Conservation (phyloP, 2,888 invertebrate species). For the Atethmia centrago region DNA sequence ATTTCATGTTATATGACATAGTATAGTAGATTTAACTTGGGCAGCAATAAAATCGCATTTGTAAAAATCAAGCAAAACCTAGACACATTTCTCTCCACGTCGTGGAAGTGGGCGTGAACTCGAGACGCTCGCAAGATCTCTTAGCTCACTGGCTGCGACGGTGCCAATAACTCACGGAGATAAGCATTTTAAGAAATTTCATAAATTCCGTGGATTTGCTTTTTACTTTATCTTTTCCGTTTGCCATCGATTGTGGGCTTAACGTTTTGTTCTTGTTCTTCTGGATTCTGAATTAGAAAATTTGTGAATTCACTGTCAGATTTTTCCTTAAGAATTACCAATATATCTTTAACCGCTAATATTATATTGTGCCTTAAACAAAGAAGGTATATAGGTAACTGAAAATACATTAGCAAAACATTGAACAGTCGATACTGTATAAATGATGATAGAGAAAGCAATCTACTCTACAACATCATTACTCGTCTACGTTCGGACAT, state of each 20-base stretch:
- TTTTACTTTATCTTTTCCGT: slow-evolving; percentile 47
- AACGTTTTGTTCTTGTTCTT: slow-evolving; percentile 31
- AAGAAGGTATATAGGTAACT: too few relatives aligned
- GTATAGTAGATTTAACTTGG: slow-evolving; percentile 20
- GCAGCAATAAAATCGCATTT: slow-evolving; percentile 44
- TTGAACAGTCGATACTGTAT: slow-evolving; percentile 23
- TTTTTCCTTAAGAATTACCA: neutral
- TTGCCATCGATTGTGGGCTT: slow-evolving; percentile 51
- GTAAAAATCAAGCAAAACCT: slow-evolving; percentile 48
- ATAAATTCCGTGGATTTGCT: slow-evolving; percentile 50
- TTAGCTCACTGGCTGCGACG: slow-evolving; percentile 58
- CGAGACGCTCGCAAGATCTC: slow-evolving; percentile 59
- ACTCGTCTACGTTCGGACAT: slow-evolving; percentile 13
- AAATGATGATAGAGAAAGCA: slow-evolving; percentile 11
- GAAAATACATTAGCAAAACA: slow-evolving; percentile 18
- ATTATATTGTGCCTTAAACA: too few relatives aligned
- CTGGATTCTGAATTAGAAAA: slow-evolving; percentile 36
- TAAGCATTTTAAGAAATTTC: slow-evolving; percentile 64
- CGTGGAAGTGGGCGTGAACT: slow-evolving; percentile 50
- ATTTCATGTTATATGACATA: slow-evolving; percentile 8
- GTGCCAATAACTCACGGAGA: slow-evolving; percentile 65
- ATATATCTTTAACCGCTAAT: neutral
- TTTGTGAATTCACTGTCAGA: slow-evolving; percentile 28
- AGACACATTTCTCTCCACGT: slow-evolving; percentile 49
- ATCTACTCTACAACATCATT: slow-evolving; percentile 27